Evolutionary conservation across 2,888 invertebrate species (phyloP).

Genomic region (Eupithecia abbreviata): DNA sequence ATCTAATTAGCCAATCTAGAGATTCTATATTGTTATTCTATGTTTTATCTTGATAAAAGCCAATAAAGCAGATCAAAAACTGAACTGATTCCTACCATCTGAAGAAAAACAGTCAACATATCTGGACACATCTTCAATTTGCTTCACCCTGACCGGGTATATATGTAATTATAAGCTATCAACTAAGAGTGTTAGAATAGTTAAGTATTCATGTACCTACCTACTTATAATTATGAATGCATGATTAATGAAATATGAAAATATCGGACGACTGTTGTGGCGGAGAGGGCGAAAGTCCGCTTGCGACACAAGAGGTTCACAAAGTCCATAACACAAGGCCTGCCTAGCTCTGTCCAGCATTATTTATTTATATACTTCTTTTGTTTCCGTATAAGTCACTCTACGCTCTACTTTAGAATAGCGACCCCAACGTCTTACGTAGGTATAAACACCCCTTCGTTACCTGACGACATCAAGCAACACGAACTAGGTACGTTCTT

Average conservation of each 20-base stretch:
- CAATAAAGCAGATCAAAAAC: background rate
- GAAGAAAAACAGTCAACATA: background rate
- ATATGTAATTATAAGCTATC: no score
- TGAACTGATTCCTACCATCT: background rate
- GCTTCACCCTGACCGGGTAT: no score
- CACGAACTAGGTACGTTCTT: slow-evolving; percentile 28
- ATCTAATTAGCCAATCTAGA: background rate
- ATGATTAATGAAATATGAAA: no score
- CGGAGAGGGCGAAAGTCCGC: no score
- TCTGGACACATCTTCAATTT: background rate
- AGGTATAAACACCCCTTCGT: slow-evolving; percentile 37
- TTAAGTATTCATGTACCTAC: no score
- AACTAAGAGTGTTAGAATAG: no score
- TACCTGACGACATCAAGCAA: slow-evolving; percentile 44
- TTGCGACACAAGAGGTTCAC: no score
- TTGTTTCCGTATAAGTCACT: background rate
- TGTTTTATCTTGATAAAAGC: background rate
- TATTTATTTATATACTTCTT: background rate
- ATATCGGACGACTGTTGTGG: no score
- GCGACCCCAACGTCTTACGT: slow-evolving; percentile 3
- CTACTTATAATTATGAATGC: no score
- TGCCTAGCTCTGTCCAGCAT: no score
- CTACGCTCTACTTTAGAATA: background rate
- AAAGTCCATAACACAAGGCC: no score
- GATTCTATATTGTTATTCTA: background rate